Base-by-base conservation (phyloP, 2,888 invertebrate genomes). In the Andrena bicolor region DNA sequence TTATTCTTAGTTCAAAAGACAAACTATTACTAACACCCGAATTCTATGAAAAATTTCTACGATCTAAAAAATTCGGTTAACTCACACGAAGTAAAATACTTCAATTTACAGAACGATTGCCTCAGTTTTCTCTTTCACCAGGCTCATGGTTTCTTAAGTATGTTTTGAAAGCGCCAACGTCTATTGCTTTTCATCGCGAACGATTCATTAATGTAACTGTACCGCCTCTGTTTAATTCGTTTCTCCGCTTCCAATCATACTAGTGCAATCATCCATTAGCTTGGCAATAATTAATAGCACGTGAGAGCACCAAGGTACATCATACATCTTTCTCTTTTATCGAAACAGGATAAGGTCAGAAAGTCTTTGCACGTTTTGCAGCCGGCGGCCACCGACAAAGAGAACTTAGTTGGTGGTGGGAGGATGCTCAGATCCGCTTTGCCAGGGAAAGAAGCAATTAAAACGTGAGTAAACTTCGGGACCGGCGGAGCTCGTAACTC, bases 341-440 rank as follows among this genome's bases (percentile, higher is more conserved):
- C 23, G 4, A 70, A 85, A 73, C 86, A 90, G 88, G 90, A 90
- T 75, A 90, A 91, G 80, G 78, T 87, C 73, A 93, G 97, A 90
- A 96, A 96, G 94, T 96, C 96, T 30, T 94, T 97, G n/a, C 97
- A 96, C 94, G 96, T 96, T 35, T 93, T 97, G 83, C 97, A 97
- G 93, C 96, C 95, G 80, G 95, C 96, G 63, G 96, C 97, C 49
- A 95, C 95, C 65, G 96, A 97, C 90, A 96, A 96, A 92, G 97
- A 97, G 94, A 97, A 97, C 94, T 94, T 97, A 86, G 94, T 94
- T 75, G 94, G 94, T 51, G 96, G 96, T 89, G 97, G 97, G 89
- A 96, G 97, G 73, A 85, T 87, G 48, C 86, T 92, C 3, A 88
- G 91, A 75, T 92, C 93, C 66, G 81, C 90, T 23, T 73, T 85